phyloP scores from a whole-genome alignment of 2,888 invertebrate species.

The Acleris literana region DNA sequence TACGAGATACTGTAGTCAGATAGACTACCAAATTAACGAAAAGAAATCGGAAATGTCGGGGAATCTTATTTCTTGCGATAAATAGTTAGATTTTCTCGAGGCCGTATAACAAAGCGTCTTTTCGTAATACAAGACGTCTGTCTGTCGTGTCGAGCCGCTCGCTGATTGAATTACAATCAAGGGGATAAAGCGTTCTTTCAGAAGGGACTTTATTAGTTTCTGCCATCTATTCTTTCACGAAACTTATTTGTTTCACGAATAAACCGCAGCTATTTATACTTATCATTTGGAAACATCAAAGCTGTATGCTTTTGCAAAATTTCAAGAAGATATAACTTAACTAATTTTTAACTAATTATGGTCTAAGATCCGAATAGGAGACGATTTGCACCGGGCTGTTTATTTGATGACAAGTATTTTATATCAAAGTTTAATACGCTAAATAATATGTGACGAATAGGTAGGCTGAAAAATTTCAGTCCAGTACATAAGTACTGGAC shows the following conservation, averaged over 20 bases:
- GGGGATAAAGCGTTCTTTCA: constrained; percentile 20
- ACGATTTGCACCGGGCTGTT: too few species aligned
- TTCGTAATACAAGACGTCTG: constrained; percentile 16
- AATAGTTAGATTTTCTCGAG: background rate
- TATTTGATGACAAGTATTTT: too few species aligned
- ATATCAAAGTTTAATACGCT: too few species aligned
- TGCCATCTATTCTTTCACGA: constrained; percentile 1
- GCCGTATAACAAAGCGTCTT: constrained; percentile 10
- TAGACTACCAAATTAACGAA: background rate
- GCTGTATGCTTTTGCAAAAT: background rate
- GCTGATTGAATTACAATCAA: constrained; percentile 49
- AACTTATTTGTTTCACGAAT: constrained; percentile 1
- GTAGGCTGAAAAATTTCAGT: too few species aligned
- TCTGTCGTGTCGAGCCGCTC: constrained; percentile 26
- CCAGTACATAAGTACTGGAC: too few species aligned
- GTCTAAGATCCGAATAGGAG: too few species aligned
- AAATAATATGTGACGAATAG: too few species aligned
- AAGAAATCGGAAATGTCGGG: background rate
- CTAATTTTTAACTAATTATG: too few species aligned
- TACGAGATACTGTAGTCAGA: background rate
- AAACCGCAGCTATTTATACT: background rate
- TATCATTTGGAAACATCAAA: background rate
- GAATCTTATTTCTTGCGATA: background rate
- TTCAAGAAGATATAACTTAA: too few species aligned
- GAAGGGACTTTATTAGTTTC: constrained; percentile 17